phyloP scores from a whole-genome alignment of 2,797 vertebrate species.

The Phyllotis vaccarum region DNA sequence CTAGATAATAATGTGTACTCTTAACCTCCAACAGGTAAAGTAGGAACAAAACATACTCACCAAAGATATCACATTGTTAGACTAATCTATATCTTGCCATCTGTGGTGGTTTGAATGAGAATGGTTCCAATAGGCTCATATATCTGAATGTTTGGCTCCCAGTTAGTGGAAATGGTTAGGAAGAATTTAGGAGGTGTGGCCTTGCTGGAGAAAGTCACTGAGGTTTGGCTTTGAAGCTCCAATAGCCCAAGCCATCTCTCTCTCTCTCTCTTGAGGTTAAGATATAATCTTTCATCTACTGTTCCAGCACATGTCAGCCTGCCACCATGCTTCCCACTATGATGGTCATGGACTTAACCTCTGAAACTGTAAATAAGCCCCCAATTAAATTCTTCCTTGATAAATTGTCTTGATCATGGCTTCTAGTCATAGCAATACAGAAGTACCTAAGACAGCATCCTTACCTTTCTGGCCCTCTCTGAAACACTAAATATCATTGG shows the following conservation, averaged over 20 bases:
- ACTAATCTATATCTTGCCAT: not conserved
- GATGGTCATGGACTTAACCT: not conserved
- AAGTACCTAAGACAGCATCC: not conserved
- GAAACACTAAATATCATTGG: slow-evolving; percentile 51
- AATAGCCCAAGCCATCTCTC: not conserved
- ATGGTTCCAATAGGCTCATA: not conserved
- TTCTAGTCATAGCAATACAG: not conserved
- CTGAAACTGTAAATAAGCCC: not conserved
- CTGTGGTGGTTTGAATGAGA: not conserved
- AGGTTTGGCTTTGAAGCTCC: not conserved
- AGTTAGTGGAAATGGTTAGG: not conserved
- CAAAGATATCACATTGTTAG: slow-evolving; percentile 27
- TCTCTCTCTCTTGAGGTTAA: not conserved
- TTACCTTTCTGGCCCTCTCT: not conserved
- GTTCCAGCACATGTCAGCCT: not conserved
- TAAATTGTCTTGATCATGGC: not conserved
- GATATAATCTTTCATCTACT: not conserved
- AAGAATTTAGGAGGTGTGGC: not conserved
- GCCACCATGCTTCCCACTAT: not conserved
- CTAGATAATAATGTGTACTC: not conserved
- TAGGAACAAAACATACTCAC: slow-evolving; percentile 10
- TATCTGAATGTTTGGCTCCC: not conserved
- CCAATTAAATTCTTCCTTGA: not conserved
- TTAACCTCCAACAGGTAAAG: slow-evolving; percentile 39
- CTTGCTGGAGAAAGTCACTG: not conserved